Evolutionary conservation across 1,140 invertebrate genomes (phyloP).

Genomic region (Solen grandis): DNA sequence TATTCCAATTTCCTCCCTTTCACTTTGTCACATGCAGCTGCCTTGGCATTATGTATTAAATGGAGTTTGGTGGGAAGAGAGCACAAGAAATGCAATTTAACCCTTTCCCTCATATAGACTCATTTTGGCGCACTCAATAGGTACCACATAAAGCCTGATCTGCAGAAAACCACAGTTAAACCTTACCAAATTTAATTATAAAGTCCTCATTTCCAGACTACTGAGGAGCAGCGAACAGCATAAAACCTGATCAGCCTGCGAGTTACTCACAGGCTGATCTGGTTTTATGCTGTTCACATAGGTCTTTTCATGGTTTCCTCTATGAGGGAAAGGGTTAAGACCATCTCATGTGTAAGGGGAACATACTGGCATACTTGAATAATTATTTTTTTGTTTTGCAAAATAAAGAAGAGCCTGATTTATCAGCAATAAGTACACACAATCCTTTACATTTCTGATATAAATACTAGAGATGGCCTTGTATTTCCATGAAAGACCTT

Average conservation of each 20-base stretch:
- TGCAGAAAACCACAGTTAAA: too few species aligned
- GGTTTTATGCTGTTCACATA: neutral
- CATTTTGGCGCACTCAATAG: too few species aligned
- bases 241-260: constrained; percentile 67
- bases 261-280: neutral
- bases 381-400: neutral
- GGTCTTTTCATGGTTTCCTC: neutral
- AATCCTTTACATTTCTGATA: neutral
- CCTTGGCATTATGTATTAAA: too few species aligned
- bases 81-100: too few species aligned
- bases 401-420: neutral
- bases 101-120: too few species aligned
- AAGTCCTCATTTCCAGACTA: constrained; percentile 83
- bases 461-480: neutral
- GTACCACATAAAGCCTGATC: too few species aligned
- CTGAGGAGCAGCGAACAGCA: constrained; percentile 83
- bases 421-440: too few species aligned
- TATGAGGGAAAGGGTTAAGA: neutral
- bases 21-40: too few species aligned
- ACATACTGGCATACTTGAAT: neutral
- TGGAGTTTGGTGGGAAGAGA: too few species aligned
- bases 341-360: too few species aligned
- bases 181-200: too few species aligned
- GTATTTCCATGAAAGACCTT: neutral
- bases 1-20: too few species aligned